Percentiles rank a stretch among this genome's conserved stretches.
Conservation (phyloP, 2,888 invertebrate species). For the Sinotaia quadrata region DNA sequence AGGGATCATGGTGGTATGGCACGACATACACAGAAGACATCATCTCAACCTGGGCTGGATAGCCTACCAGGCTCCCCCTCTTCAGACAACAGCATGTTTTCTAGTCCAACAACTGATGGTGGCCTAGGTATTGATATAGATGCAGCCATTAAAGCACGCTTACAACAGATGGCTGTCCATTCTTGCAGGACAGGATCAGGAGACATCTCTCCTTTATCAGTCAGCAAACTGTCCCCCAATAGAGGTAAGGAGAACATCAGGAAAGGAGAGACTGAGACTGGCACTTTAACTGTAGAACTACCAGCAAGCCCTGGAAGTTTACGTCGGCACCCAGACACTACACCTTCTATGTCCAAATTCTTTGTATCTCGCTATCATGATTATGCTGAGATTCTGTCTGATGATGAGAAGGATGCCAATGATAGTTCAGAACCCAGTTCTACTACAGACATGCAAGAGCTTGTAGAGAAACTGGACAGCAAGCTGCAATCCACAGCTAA, state of each 20-base stretch:
- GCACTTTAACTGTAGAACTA: conserved; percentile 37
- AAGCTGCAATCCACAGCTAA: conserved; percentile 27
- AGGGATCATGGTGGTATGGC: conserved; percentile 15
- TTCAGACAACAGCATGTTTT: conserved; percentile 19
- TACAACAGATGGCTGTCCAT: conserved; percentile 35
- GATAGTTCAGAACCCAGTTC: conserved; percentile 33
- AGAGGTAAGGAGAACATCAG: conserved; percentile 28
- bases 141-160: conserved; percentile 34
- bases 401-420: conserved; percentile 40
- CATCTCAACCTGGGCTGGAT: conserved; percentile 46
- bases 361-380: conserved; percentile 60
- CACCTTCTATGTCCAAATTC: conserved; percentile 30
- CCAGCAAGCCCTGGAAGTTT: conserved; percentile 50
- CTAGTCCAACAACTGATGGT: conserved; percentile 7
- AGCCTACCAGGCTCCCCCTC: conserved; percentile 17
- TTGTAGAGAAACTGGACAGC: conserved; percentile 41
- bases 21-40: conserved; percentile 36
- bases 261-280: conserved; percentile 36
- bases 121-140: conserved; percentile 34
- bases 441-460: conserved; percentile 41
- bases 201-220: conserved; percentile 46
- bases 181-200: conserved; percentile 39
- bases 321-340: conserved; percentile 35
- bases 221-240: background rate
- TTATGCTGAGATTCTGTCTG: conserved; percentile 62